Evolutionary conservation across 2,888 invertebrate genomes (phyloP).

Genomic region (Amorpha juglandis): DNA sequence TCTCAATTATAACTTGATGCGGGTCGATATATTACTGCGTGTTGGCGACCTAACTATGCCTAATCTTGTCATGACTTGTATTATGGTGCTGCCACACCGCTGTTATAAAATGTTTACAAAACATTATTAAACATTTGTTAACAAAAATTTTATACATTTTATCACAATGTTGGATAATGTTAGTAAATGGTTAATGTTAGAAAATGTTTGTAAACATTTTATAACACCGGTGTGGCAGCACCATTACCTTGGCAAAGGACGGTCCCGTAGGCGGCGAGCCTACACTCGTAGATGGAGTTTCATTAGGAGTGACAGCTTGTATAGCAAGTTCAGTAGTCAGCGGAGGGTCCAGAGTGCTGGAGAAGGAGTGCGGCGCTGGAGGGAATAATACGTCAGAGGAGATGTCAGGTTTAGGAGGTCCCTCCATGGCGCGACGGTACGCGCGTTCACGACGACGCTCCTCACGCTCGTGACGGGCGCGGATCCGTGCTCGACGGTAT

Average conservation of each 20-base stretch:
- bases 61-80: background rate
- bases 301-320: background rate
- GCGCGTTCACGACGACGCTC: constrained; percentile 92
- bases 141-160: too few species aligned
- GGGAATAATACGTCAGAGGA: constrained; percentile 79
- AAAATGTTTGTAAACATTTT: too few species aligned
- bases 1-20: too few species aligned
- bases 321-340: constrained; percentile 34
- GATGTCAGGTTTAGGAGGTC: constrained; percentile 85
- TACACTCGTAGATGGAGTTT: constrained; percentile 46
- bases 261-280: constrained; percentile 62
- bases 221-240: too few species aligned
- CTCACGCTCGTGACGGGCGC: constrained; percentile 89
- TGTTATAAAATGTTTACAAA: too few species aligned
- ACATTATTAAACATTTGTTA: too few species aligned
- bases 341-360: constrained; percentile 45
- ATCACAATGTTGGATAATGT: too few species aligned
- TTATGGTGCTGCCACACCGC: too few species aligned
- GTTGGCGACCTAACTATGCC: too few species aligned
- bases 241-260: constrained; percentile 81
- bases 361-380: constrained; percentile 54
- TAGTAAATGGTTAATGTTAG: too few species aligned
- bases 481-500: constrained; percentile 86
- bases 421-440: constrained; percentile 89
- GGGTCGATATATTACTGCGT: too few species aligned